Evolutionary conservation across 1,140 invertebrate genomes (phyloP).

Genomic region (Cepaea nemoralis): DNA sequence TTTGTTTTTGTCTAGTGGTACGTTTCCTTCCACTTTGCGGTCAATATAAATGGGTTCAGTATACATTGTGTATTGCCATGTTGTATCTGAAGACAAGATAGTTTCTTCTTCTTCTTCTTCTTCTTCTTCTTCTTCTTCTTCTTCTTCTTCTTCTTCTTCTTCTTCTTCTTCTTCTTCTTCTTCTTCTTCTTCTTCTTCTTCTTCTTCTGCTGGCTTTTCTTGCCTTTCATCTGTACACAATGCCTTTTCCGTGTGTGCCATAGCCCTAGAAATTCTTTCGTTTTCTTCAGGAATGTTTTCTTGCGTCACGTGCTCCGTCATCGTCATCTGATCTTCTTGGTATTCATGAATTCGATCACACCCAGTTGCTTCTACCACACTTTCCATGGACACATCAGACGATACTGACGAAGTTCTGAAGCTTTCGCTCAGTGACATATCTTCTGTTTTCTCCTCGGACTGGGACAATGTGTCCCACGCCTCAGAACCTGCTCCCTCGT

Average conservation of each 20-base stretch:
- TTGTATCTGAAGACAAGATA: no score
- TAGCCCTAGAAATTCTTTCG: neutral
- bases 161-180: neutral
- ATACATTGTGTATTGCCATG: no score
- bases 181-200: neutral
- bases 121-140: neutral
- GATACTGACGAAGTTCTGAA: neutral
- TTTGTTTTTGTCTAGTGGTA: no score
- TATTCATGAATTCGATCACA: neutral
- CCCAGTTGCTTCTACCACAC: neutral
- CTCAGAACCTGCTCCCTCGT: neutral
- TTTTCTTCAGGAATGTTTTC: neutral
- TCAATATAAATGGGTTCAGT: no score
- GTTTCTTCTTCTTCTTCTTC: neutral
- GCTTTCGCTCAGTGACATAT: neutral
- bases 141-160: neutral
- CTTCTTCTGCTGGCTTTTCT: neutral
- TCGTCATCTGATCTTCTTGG: neutral
- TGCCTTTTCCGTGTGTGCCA: no score
- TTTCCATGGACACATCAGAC: neutral
- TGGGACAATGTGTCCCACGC: neutral
- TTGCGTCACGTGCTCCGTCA: no score
- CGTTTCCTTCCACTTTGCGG: no score
- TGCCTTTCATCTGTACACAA: neutral
- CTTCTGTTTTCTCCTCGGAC: neutral